Conservation (phyloP, 2,113 vertebrate genomes). For the Sigmodon hispidus region DNA sequence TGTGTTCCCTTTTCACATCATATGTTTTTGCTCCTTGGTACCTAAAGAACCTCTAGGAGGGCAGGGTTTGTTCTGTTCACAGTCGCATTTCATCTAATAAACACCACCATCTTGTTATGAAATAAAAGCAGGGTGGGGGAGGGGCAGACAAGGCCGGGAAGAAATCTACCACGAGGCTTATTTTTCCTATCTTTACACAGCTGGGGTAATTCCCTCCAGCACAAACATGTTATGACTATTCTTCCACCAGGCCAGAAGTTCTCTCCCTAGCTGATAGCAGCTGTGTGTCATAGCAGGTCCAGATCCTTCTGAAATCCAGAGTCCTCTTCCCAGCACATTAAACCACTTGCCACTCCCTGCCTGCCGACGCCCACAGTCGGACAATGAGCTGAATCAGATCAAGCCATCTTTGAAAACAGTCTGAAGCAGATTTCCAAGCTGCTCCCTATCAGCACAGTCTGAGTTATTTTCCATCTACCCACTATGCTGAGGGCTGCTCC, state of each 20-base stretch:
- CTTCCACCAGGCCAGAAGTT: background rate
- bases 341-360: background rate
- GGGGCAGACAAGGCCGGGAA: background rate
- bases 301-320: background rate
- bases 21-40: background rate
- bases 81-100: background rate
- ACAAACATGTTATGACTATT: background rate
- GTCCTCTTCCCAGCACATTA: background rate
- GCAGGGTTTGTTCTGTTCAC: background rate
- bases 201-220: background rate
- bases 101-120: background rate
- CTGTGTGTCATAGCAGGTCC: background rate
- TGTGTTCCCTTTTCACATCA: background rate
- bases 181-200: background rate
- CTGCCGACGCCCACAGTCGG: background rate
- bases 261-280: background rate
- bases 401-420: conserved; percentile 23
- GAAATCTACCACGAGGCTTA: background rate
- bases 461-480: background rate
- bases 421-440: conserved; percentile 8
- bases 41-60: background rate
- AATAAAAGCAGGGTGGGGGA: background rate
- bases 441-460: background rate
- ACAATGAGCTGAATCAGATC: background rate
- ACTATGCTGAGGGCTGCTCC: background rate